A percentile compares a stretch with the other conserved stretches of the same genome.
phyloP scores from a whole-genome alignment of 2,888 invertebrate species.

The Tholera decimalis region DNA sequence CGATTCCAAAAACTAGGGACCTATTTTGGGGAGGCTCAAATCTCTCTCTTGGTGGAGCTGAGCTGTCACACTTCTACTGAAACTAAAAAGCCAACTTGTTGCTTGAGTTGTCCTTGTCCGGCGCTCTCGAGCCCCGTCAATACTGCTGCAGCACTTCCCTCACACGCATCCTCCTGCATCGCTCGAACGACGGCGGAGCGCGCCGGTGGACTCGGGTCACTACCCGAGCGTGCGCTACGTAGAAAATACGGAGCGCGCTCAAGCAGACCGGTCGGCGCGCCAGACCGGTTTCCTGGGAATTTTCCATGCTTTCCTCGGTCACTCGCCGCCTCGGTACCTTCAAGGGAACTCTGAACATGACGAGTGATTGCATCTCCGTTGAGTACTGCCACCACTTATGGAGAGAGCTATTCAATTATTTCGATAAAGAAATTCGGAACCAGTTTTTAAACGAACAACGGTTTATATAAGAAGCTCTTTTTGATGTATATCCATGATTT shows the following conservation, averaged over 20 bases:
- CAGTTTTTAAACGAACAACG: conserved; percentile 8
- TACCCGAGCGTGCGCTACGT: conserved; percentile 47
- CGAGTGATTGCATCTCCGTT: conserved; percentile 38
- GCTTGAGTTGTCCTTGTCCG: no score
- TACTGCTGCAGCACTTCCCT: no score
- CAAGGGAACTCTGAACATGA: conserved; percentile 36
- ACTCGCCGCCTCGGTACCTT: conserved; percentile 40
- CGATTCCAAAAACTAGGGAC: conserved; percentile 64
- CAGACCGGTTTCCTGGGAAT: conserved; percentile 80
- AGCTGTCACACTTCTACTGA: no score
- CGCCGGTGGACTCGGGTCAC: no score
- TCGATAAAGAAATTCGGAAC: conserved; percentile 27
- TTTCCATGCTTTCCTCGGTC: conserved; percentile 82
- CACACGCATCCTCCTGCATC: no score
- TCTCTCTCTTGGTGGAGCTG: no score
- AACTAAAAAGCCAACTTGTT: no score
- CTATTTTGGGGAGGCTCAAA: no score
- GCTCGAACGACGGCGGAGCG: no score
- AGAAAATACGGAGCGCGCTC: conserved; percentile 67
- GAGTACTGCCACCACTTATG: conserved; percentile 30
- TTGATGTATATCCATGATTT: background rate
- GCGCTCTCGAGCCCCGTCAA: no score
- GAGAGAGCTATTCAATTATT: conserved; percentile 41
- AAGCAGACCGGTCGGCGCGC: conserved; percentile 80
- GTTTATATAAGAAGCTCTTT: background rate